Base-by-base conservation (phyloP, 2,797 vertebrate genomes). In the Pangasius sanitwongsei region DNA sequence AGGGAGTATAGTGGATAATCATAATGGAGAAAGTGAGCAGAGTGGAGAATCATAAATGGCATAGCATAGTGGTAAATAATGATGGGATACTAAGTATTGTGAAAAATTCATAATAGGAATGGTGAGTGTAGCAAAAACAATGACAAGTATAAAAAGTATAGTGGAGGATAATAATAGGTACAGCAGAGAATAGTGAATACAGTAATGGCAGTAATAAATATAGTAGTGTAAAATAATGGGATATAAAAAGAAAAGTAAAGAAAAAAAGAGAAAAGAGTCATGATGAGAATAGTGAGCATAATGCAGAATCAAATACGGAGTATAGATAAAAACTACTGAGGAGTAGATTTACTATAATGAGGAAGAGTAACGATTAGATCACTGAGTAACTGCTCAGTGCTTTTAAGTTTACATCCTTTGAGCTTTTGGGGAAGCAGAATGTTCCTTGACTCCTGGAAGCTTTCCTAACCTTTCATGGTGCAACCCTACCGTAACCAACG, bases 401-500 rank as follows among this genome's bases (percentile, higher is more conserved):
- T 41, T 82, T 31, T 65, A 65, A 18, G 31, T 78, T 77, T 41
- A n/a, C 4, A 67, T 41, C 18, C 48, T 85, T 70, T 84, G 4
- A 78, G 61, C 50, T 85, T 85, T 90, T 83, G 41, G 11, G 77
- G 55, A 89, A 86, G 37, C 53, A 83, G 75, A 80, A 59, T 55
- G 84, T 86, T 53, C 37, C 65, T 72, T 63, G 80, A 5, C 44
- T 84, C 44, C 57, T 41, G 59, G 59, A 89, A 57, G 55, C 41
- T 20, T 28, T 87, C 78, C 83, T 16, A 72, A 67, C 61, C 70
- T 87, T 89, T 90, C 61, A 91, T 91, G 90, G 77, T 77, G 90
- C 86, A 90, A 91, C 88, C 59, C 25, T 83, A 48, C 63, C 23
- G 70, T 87, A 92, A 92, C 83, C 87, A 84, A 65, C 63, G 83